These are phyloP conservation scores for Amiota communis DNA, from an alignment of 2,888 invertebrate species.

Conservation along the genomic window DNA sequence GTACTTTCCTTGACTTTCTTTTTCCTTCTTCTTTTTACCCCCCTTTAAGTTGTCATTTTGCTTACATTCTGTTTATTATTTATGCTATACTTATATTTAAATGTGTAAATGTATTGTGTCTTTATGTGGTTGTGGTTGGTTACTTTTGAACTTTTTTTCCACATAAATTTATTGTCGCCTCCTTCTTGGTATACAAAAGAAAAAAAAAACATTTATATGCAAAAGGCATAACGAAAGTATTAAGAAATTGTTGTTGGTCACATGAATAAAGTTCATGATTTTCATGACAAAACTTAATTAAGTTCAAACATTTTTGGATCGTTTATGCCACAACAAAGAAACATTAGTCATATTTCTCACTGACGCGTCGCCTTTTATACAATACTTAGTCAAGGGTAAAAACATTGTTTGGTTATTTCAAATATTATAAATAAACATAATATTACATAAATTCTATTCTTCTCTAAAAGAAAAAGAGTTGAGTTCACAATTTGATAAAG, in stretches of 20 bases:
- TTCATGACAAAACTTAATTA: constrained; percentile 54
- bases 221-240: constrained; percentile 32
- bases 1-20: no score
- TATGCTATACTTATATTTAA: no score
- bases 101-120: neutral
- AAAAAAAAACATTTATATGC: constrained; percentile 5
- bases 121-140: neutral
- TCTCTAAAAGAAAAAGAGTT: no score
- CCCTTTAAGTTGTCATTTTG: no score
- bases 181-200: no score
- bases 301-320: constrained; percentile 16
- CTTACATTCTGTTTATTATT: constrained; percentile 1
- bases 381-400: neutral
- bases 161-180: constrained; percentile 29
- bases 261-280: constrained; percentile 40
- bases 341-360: no score
- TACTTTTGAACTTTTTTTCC: constrained; percentile 22
- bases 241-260: constrained; percentile 23
- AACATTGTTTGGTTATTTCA: neutral
- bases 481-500: no score
- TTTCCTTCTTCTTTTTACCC: no score
- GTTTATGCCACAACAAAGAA: no score
- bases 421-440: no score
- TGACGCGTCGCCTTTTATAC: no score
- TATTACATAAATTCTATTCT: no score